These are phyloP conservation scores for Agelaius phoeniceus DNA, from an alignment of 2,113 vertebrate genomes.

Conservation along the genomic window DNA sequence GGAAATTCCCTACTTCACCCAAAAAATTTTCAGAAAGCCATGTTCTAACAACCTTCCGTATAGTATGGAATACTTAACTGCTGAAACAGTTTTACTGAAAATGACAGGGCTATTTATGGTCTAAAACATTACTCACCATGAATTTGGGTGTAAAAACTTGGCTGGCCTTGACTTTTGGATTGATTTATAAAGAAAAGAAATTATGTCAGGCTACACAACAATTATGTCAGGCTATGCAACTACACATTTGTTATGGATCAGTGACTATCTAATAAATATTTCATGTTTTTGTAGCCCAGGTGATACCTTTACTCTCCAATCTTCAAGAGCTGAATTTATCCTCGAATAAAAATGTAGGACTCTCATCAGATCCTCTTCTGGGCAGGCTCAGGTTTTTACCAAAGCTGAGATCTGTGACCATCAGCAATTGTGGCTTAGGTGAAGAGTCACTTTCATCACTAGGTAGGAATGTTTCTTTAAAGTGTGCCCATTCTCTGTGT, in stretches of 20 bases:
- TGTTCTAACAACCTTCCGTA: background rate
- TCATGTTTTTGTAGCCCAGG: slow-evolving; percentile 79
- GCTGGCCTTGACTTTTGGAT: background rate
- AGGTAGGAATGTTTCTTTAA: slow-evolving; percentile 66
- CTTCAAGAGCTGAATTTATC: slow-evolving; percentile 85
- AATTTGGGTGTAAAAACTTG: background rate
- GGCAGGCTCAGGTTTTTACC: slow-evolving; percentile 80
- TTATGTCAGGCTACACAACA: background rate
- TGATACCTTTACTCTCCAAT: slow-evolving; percentile 80
- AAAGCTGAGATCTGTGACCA: slow-evolving; percentile 73
- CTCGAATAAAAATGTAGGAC: slow-evolving; percentile 81
- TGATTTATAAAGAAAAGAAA: slow-evolving; percentile 18
- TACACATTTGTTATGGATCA: background rate
- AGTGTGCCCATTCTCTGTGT: background rate
- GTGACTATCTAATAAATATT: slow-evolving; percentile 28
- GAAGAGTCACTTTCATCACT: slow-evolving; percentile 78
- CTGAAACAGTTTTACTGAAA: background rate
- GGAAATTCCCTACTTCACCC: background rate
- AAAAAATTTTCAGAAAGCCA: background rate
- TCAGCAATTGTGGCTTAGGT: slow-evolving; percentile 80
- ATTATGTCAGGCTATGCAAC: background rate
- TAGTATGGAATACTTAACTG: background rate
- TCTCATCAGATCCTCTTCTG: slow-evolving; percentile 73
- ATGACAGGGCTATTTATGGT: background rate
- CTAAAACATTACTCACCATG: background rate